Evolutionary conservation across 2,888 invertebrate species (phyloP).

Genomic region (Nomada fabriciana): DNA sequence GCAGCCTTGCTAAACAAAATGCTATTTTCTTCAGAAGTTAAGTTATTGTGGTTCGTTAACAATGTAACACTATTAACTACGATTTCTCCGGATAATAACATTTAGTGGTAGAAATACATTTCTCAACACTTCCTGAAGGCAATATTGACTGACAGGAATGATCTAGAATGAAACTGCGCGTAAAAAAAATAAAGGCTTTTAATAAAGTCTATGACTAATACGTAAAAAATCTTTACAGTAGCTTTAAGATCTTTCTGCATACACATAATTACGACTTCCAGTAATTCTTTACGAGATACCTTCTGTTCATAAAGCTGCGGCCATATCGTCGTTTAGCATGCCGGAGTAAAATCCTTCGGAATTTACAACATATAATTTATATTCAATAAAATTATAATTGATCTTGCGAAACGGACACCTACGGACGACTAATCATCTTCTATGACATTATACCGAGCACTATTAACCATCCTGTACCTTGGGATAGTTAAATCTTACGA

Average conservation of each 20-base stretch:
- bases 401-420: slow-evolving; percentile 14
- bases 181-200: background rate
- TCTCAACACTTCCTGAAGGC: too few relatives aligned
- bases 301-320: background rate
- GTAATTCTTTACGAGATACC: background rate
- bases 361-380: background rate
- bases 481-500: background rate
- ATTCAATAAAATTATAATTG: slow-evolving; percentile 8
- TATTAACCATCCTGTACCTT: background rate
- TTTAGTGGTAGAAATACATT: too few relatives aligned
- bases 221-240: background rate
- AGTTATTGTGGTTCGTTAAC: too few relatives aligned
- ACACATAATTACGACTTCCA: background rate
- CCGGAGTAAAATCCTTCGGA: background rate
- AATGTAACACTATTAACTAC: too few relatives aligned
- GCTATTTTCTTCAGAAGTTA: too few relatives aligned
- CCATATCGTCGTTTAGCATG: background rate
- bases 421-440: background rate
- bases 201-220: background rate
- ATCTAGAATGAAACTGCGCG: too few relatives aligned
- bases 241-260: background rate
- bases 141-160: too few relatives aligned
- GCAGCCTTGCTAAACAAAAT: too few relatives aligned
- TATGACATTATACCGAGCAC: background rate
- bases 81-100: too few relatives aligned